Base-by-base conservation (phyloP, 2,113 vertebrate genomes). In the Murina feae region DNA sequence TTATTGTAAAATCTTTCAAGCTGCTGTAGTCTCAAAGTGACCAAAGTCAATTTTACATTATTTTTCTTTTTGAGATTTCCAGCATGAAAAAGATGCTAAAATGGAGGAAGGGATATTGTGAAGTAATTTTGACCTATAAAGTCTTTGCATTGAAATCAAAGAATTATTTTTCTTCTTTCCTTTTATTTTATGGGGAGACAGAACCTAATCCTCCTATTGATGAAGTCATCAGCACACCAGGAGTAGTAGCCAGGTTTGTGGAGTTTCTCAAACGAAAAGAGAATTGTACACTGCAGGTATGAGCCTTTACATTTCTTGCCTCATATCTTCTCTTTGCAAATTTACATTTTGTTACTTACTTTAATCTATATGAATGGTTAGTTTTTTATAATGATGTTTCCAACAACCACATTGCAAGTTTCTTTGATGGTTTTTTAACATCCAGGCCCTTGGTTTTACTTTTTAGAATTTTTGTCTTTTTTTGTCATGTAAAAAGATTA, bases 171-270 rank as follows among this genome's bases (percentile, higher is more conserved):
- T 96, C 79, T 84, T 86, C 20, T 93, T 88, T 89, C 35, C 30
- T 89, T 74, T 86, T 78, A 69, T 96, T 93, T 97, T 95, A 65
- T 93, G 80, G 87, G 93, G 96, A 82, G 93, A 97, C 97, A 99
- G 99, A 99, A 95, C 99, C 99, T 66, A 99, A 99, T 96, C 99
- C 99, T 84, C 99, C 99, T 60, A 99, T 99, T 96, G 99, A 99
- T 97, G 99, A 99, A 98, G 99, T 99, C 86, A 99, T 99, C 96
- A 99, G 98, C 95, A 99, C 99, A 75, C 98, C 98, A 82, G 99
- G 99, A 82, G 99, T 99, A 71, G 99, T 99, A 95, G 99, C 99
- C 92, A 98, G 99, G 92, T 99, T 99, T 98, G 99, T 99, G 97
- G 99, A 99, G 97, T 99, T 99, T 97, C 99, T 99, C 94, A 99